A percentile compares a stretch with the other conserved stretches of the same genome.
Conservation (phyloP, 2,113 vertebrate genomes). For the Himantopus leucocephalus region DNA sequence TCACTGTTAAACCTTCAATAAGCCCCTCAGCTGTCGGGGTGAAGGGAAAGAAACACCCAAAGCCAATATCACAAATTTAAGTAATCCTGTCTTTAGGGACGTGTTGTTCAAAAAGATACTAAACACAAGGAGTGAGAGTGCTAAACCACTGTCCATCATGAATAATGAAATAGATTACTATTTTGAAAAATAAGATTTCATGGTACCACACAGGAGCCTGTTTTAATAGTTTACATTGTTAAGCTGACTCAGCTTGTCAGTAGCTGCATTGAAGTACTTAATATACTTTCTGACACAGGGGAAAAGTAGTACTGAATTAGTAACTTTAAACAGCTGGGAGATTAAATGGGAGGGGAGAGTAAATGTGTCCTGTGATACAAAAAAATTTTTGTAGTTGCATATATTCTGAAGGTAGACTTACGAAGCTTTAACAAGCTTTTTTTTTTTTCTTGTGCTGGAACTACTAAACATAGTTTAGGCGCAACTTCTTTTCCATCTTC, state of each 20-base stretch:
- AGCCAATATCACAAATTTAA: neutral
- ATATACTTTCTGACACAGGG: neutral
- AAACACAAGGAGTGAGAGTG: neutral
- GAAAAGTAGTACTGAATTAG: neutral
- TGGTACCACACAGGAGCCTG: neutral
- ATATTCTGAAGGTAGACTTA: neutral
- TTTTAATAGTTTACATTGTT: neutral
- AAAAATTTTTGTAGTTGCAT: neutral
- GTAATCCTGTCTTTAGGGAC: neutral
- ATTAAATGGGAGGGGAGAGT: neutral
- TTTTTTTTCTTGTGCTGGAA: neutral
- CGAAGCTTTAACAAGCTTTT: neutral
- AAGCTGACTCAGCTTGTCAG: neutral
- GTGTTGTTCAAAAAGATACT: neutral
- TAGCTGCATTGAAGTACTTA: neutral
- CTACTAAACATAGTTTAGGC: too few relatives aligned
- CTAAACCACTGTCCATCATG: neutral
- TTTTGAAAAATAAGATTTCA: neutral
- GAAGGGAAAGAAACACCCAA: neutral
- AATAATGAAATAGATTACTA: neutral
- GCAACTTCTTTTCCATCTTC: neutral
- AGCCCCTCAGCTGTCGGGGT: neutral
- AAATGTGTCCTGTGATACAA: neutral
- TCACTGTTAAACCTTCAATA: neutral
- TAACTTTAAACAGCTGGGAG: neutral